Conservation (phyloP, 1,140 invertebrate species). For the Caerostris extrusa region DNA sequence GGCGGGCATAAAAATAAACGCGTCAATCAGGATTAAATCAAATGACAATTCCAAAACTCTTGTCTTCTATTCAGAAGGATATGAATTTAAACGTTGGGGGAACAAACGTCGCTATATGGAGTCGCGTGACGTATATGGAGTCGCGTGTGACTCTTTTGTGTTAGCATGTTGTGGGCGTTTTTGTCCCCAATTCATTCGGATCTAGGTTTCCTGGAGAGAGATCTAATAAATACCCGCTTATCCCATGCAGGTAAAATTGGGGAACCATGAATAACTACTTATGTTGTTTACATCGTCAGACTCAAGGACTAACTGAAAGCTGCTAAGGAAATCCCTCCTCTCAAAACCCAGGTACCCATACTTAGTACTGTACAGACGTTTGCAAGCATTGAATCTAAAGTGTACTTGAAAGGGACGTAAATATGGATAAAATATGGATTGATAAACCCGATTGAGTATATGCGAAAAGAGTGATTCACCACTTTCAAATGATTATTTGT, state of each 20-base stretch:
- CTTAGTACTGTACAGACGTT: neutral
- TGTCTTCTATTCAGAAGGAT: neutral
- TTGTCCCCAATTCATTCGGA: neutral
- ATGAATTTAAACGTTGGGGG: no score
- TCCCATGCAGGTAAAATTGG: neutral
- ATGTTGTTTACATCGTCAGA: constrained; percentile 63
- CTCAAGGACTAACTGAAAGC: neutral
- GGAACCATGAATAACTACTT: constrained; percentile 38
- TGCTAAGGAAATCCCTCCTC: constrained; percentile 30
- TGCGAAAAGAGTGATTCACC: neutral
- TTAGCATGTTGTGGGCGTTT: constrained; percentile 29
- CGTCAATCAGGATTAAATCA: constrained; percentile 2
- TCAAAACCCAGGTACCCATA: neutral
- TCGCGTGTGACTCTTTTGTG: constrained; percentile 29
- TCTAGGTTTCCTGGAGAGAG: neutral
- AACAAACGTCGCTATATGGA: neutral
- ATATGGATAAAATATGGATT: neutral
- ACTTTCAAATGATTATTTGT: neutral
- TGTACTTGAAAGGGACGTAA: neutral
- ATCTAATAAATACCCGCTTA: neutral
- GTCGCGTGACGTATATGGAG: neutral
- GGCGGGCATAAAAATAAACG: neutral
- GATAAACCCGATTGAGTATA: neutral
- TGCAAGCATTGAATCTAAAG: neutral
- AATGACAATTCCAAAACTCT: neutral